phyloP scores from a whole-genome alignment of 2,888 invertebrate species.

The Muscina levida region DNA sequence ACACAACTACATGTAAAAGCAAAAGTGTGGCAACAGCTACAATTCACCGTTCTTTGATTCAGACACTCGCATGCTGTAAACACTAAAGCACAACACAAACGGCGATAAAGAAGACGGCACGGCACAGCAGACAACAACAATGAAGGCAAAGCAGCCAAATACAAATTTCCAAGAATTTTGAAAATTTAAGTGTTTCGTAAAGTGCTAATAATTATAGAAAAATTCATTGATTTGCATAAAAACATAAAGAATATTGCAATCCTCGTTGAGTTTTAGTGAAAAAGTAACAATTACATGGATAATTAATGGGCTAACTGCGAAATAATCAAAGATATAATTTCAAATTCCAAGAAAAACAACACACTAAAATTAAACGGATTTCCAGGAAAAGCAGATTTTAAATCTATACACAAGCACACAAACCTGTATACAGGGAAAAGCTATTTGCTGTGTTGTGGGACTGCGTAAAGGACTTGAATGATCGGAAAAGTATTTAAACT shows the following conservation, averaged over 20 bases:
- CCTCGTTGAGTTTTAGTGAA: not conserved
- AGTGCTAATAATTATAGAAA: slow-evolving; percentile 40
- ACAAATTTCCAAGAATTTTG: slow-evolving; percentile 68
- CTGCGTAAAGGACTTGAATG: slow-evolving; percentile 44
- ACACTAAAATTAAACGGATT: slow-evolving; percentile 67
- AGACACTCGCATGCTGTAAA: slow-evolving; percentile 37
- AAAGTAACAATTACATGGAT: slow-evolving; percentile 3
- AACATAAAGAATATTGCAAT: not conserved
- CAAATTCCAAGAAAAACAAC: slow-evolving; percentile 67
- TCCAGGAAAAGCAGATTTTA: slow-evolving; percentile 65
- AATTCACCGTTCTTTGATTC: not conserved
- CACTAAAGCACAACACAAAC: slow-evolving; percentile 3
- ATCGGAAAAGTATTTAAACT: slow-evolving; percentile 1
- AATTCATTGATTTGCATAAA: slow-evolving; percentile 10
- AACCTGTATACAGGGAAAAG: slow-evolving; percentile 37
- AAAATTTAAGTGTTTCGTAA: slow-evolving; percentile 63
- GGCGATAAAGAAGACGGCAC: slow-evolving; percentile 1
- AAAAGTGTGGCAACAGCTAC: slow-evolving; percentile 15
- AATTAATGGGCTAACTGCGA: not conserved
- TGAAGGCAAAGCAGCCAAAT: slow-evolving; percentile 39
- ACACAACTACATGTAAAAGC: not conserved
- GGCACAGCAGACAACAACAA: slow-evolving; percentile 53
- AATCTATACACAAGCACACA: slow-evolving; percentile 42
- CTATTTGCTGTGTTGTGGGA: not conserved
- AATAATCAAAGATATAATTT: slow-evolving; percentile 55